Evolutionary conservation across 2,888 invertebrate species (phyloP), one percentile per base, ranked within the genome.

Genomic region (Molorchus minor): DNA sequence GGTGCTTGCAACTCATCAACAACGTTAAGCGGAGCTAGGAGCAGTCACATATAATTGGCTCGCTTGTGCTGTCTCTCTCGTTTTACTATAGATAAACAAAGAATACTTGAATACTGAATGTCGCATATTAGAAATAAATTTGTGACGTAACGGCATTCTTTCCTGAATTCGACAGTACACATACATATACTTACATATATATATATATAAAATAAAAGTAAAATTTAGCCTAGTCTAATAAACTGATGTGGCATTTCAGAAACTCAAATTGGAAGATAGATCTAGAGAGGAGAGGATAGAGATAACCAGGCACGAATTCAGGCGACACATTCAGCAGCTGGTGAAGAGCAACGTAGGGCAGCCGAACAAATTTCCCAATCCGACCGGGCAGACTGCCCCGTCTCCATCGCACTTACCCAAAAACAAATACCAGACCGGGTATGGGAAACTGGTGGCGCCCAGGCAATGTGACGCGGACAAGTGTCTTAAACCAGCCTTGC

Each of bases 401-500:
- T 13, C n/a, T 29, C 20, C 19, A 12, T 29, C 43, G 7, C 44
- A 52, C 13, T 29, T 21, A 45, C 21, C n/a, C 17, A 55, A 44
- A 49, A 51, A 35, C 47, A 58, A 47, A 40, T 56, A 64, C 41
- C 65, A 61, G 46, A 21, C 57, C 1, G 64, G 70, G 3, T 68
- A 70, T 46, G 65, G 67, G 30, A 47, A 68, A 46, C 59, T 76
- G 16, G 73, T 76, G 10, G 62, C 70, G 12, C 72, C 75, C 1
- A 65, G 62, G 45, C 47, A 62, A 17, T 76, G 75, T 51, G 74
- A 76, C 58, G 66, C 71, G 3, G 71, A 71, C 10, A 68, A 73
- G 36, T 77, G 77, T 62, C 53, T 73, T 13, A 80, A 81, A 62
- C 76, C 79, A 1, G 88, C 91, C 2, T 75, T 93, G 69, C 92